A percentile compares a stretch with the other conserved stretches of the same genome.
phyloP scores from a whole-genome alignment of 2,113 vertebrate genomes.

The Hippoglossus stenolepis region DNA sequence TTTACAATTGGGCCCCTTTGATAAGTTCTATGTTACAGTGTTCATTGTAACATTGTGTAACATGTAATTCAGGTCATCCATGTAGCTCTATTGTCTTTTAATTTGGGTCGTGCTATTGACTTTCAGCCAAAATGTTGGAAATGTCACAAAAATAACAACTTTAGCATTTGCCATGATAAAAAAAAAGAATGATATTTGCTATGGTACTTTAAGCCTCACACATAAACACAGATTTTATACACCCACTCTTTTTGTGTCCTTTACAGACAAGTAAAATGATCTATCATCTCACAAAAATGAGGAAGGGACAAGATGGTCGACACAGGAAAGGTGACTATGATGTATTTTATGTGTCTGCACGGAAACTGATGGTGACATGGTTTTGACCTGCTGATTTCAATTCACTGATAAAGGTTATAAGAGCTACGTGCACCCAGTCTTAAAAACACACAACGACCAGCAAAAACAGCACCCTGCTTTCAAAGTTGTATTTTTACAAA shows the following conservation, averaged over 20 bases:
- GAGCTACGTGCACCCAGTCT: background rate
- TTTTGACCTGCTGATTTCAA: conserved; percentile 34
- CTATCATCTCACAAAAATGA: background rate
- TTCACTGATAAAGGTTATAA: conserved; percentile 28
- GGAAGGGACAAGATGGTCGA: background rate
- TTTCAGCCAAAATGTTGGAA: too few relatives aligned
- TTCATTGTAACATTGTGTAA: conserved; percentile 25
- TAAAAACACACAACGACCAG: too few relatives aligned
- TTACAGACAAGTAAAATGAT: background rate
- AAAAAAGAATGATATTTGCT: conserved; percentile 1
- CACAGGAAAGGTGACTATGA: too few relatives aligned
- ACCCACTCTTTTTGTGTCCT: conserved; percentile 3
- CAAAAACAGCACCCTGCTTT: conserved; percentile 3
- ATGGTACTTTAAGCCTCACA: background rate
- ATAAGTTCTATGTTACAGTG: conserved; percentile 19
- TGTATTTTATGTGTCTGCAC: too few relatives aligned
- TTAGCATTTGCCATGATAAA: background rate
- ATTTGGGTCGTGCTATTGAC: background rate
- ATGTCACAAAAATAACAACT: conserved; percentile 2
- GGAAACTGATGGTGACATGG: conserved; percentile 38
- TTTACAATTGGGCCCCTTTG: background rate
- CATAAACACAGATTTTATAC: background rate
- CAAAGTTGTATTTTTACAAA: background rate
- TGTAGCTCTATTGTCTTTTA: background rate
- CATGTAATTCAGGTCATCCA: conserved; percentile 30